These are phyloP conservation scores for Sus cebifrons DNA, from an alignment of 2,797 vertebrate species.

Conservation along the genomic window DNA sequence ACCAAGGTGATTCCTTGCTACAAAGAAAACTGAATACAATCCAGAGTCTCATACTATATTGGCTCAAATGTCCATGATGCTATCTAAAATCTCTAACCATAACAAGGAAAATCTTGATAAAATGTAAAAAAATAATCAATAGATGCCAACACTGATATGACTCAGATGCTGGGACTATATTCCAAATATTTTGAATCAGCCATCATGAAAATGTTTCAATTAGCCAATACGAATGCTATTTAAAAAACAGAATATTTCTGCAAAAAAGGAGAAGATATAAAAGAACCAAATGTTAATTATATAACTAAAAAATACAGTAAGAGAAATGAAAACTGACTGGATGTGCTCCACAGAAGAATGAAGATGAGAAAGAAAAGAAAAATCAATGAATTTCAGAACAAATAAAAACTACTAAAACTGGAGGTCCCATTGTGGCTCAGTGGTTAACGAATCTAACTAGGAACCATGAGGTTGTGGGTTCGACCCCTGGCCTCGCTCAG, in stretches of 20 bases:
- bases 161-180: neutral
- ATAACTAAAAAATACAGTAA: neutral
- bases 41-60: neutral
- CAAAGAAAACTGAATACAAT: neutral
- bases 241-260: neutral
- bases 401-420: neutral
- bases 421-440: too few species aligned
- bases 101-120: neutral
- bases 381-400: constrained; percentile 23
- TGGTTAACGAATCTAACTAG: too few species aligned
- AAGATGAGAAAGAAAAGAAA: constrained; percentile 25
- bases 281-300: constrained; percentile 6
- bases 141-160: neutral
- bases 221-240: neutral
- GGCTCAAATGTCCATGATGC: neutral
- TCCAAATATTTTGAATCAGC: neutral
- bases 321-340: neutral
- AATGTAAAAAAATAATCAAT: neutral
- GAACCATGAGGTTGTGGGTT: too few species aligned
- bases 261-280: neutral
- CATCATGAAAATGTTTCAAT: constrained; percentile 12
- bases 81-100: neutral
- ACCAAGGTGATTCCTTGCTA: neutral
- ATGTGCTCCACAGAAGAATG: neutral
- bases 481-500: too few species aligned